These are phyloP conservation scores for Vannuccia rotundouncinata DNA, from an alignment of 2,888 invertebrate genomes.

Conservation along the genomic window DNA sequence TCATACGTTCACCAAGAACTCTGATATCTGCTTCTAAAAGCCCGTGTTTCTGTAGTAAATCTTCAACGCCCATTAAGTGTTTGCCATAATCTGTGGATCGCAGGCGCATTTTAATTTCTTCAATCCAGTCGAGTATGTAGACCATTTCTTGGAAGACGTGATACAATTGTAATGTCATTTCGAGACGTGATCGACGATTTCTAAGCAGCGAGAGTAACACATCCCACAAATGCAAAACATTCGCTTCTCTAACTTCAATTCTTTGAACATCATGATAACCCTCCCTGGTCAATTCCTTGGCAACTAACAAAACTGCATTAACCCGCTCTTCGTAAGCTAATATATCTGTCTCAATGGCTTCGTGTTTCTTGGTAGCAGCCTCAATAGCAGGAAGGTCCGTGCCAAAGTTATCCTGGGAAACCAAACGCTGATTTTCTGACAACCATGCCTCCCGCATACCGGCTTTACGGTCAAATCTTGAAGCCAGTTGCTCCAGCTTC, in stretches of 20 bases:
- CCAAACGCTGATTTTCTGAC: slow-evolving; percentile 95
- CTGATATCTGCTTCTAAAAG: slow-evolving; percentile 96
- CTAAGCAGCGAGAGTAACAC: slow-evolving; percentile 86
- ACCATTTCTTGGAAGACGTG: slow-evolving; percentile 85
- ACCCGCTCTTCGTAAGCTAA: slow-evolving; percentile 98
- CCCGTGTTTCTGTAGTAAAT: slow-evolving; percentile 92
- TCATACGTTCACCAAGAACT: slow-evolving; percentile 91
- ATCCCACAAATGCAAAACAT: slow-evolving; percentile 93
- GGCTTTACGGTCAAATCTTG: slow-evolving; percentile 91
- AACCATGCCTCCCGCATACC: slow-evolving; percentile 99
- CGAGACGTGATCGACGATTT: slow-evolving; percentile 82
- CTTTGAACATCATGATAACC: slow-evolving; percentile 95
- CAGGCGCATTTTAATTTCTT: slow-evolving; percentile 82
- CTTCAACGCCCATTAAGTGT: slow-evolving; percentile 99
- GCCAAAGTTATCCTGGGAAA: slow-evolving; percentile 93
- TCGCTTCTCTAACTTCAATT: slow-evolving; percentile 76
- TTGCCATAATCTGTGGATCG: slow-evolving; percentile 96
- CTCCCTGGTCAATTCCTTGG: slow-evolving; percentile 87
- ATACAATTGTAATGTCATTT: slow-evolving; percentile 76
- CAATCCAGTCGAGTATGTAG: slow-evolving; percentile 90
- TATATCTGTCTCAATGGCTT: slow-evolving; percentile 99
- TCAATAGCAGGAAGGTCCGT: slow-evolving; percentile 95
- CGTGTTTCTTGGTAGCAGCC: slow-evolving; percentile 98
- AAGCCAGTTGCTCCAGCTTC: slow-evolving; percentile 90
- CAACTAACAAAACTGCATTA: slow-evolving; percentile 94